Base-by-base conservation (phyloP, 2,113 vertebrate species). In the Anguilla japonica region DNA sequence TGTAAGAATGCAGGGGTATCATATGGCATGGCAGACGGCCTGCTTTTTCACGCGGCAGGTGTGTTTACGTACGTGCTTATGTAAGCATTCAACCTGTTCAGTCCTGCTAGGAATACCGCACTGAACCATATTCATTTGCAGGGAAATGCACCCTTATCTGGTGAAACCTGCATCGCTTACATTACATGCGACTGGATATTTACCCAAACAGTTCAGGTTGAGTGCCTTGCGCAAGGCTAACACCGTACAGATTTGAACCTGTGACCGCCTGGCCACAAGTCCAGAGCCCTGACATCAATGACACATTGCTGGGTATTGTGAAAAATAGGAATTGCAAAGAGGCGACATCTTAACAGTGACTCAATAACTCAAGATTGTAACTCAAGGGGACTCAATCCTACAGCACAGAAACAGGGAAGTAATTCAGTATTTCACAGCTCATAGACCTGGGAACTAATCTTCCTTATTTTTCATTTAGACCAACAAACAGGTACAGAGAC, bases 21-120 rank as follows among this genome's bases (percentile, higher is more conserved):
- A 16, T 18, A 40, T 40, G 79, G 63, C 41, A 79, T 5, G 16
- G 16, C 41, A 46, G 67, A 63, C 46, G 29, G 67, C 18, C 71
- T 79, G 46, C 5, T 34, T 50, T 18, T 63, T 13, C 20, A 20
- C 18, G 22, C 60, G 18, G 60, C 20, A 63, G 41, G 26, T 79
- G n/a, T 53, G 43, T 79, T 85, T 79, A 50, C 71, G 39, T 43
- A n/a, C 43, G 41, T 79, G 63, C 67, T 53, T 79, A 85, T 85
- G 43, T 53, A 84, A 84, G 29, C 18, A 20, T 40, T 34, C 83
- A 84, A 26, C 83, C 29, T 57, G 16, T n/a, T 50, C 83, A 41
- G 34, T 18, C 34, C 79, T 18, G 15, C 16, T 26, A 67, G 60
- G 60, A 2, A 67, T 22, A 26, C 18, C 22, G 60, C 60, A 67